Evolutionary conservation across 2,888 invertebrate species (phyloP), one percentile per base, ranked within the genome.

Genomic region (Octonoba sinensis): DNA sequence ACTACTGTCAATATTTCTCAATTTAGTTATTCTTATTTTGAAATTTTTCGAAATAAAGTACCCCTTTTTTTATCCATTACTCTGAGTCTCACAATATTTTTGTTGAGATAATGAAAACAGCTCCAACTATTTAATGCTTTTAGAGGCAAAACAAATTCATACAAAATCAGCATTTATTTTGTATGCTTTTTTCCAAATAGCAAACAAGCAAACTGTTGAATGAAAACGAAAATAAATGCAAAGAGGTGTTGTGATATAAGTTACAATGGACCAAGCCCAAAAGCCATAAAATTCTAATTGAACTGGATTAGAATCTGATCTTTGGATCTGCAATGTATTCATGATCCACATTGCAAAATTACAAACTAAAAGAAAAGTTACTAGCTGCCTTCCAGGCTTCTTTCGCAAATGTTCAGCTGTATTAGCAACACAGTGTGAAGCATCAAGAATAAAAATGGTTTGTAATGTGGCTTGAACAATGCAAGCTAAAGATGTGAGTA

Each of bases 251-350:
- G 95, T 95, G 1, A 97, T 95, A 87, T 96, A 96, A 0, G 95
- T 96, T 83, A 97, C 96, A 82, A 97, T 96, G n/a, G 96, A 96
- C 96, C 96, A 97, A 51, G 95, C 95, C 96, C 95, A 96, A 49
- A 95, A 90, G 0, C 96, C 96, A 87, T 95, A 96, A 89, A 96
- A 96, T 87, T 95, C 93, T 84, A 96, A 89, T 89, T 96, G 96
- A 57, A 96, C 93, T 13, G 96, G 96, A 88, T 96, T 95, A 11
- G 95, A 95, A 87, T 96, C 96, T 0, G 96, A 95, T 24, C 96
- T 91, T 0, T 95, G 95, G 86, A 96, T 96, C 88, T 96, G 96
- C 87, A 97, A 89, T 0, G 96, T 96, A 87, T 96, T 96, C 85
- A 97, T 95, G 13, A 95, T 95, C 86, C 86, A 86, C 86, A 86